Conservation (phyloP, 1,140 invertebrate species). For the Tenebrio molitor region DNA sequence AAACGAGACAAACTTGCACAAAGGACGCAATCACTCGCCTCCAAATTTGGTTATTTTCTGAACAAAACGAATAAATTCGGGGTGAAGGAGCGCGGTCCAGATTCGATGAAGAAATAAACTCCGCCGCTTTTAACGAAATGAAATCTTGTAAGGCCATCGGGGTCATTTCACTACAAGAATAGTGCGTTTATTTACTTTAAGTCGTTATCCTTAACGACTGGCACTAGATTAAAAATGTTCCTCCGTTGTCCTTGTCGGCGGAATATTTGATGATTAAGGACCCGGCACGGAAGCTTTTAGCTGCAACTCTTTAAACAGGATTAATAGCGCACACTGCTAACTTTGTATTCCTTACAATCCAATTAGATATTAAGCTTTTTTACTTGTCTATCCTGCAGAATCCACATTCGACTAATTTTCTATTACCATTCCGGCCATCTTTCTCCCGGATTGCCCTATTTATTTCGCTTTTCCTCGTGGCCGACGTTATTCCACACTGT, state of each 20-base stretch:
- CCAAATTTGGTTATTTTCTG: conserved; percentile 1
- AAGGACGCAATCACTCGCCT: conserved; percentile 15
- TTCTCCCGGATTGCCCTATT: conserved; percentile 34
- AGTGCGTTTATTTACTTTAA: conserved; percentile 42
- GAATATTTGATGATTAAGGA: conserved; percentile 24
- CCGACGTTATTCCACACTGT: background rate
- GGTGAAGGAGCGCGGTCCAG: conserved; percentile 29
- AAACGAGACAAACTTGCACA: conserved; percentile 26
- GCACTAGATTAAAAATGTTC: conserved; percentile 19
- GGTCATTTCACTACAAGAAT: conserved; percentile 18
- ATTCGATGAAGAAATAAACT: conserved; percentile 42
- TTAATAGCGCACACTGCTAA: conserved; percentile 10
- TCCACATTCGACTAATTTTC: conserved; percentile 3
- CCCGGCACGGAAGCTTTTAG: conserved; percentile 4
- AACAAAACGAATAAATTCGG: conserved; percentile 43
- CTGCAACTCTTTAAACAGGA: conserved; percentile 17
- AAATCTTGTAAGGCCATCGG: conserved; percentile 22
- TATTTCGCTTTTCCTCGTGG: conserved; percentile 2
- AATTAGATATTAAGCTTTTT: conserved; percentile 29
- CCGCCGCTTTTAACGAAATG: conserved; percentile 44
- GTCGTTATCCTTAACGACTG: conserved; percentile 20
- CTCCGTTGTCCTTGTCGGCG: background rate
- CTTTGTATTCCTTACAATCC: conserved; percentile 26
- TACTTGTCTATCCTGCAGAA: conserved; percentile 24
- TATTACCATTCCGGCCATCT: conserved; percentile 16